Base-by-base conservation (phyloP, 2,888 invertebrate genomes). In the Lithosia quadra region DNA sequence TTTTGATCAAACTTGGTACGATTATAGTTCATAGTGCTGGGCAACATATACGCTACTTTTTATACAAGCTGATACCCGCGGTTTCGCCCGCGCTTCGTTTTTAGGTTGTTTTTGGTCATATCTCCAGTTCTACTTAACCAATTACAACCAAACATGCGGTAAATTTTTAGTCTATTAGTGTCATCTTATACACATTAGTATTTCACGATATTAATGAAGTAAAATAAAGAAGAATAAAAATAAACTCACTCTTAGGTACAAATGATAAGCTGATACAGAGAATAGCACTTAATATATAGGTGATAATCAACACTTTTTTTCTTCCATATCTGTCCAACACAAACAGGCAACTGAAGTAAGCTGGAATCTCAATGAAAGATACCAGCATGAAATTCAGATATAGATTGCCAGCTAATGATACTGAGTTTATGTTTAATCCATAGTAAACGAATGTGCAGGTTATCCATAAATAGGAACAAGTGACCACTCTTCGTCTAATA, bases 361-460 rank as follows among this genome's bases (percentile, higher is more conserved):
- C 97, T 0, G 98, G 98, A 71, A 97, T 96, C 87, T 98, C 98
- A 21, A 97, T 96, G 61, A 90, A 96, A 81, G 85, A 96, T 85
- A 89, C 96, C 89, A 85, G 92, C 80, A 97, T 97, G 81, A 98
- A 98, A 88, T 98, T 98, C 15, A 97, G 85, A 85, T 98, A 98
- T 83, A 96, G 96, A 86, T 97, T 96, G 0, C 97, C 97, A 56
- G 96, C 96, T 66, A 98, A 89, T 0, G 96, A 95, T 2, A 97
- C 97, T 0, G 98, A 96, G 86, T 97, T 97, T 68, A 98, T 95
- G 0, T 97, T 97, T 18, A 98, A 89, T 0, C 98, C 98, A 79
- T 97, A 98, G 85, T 97, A 98, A 8, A 98, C 96, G 80, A 98
- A 96, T 0, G 97, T 97, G 86, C 97, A 97, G 0, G 97, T 97